Evolutionary conservation across 1,140 invertebrate genomes (phyloP), one percentile per base, ranked within the genome.

Genomic region (Pararge aegeria): DNA sequence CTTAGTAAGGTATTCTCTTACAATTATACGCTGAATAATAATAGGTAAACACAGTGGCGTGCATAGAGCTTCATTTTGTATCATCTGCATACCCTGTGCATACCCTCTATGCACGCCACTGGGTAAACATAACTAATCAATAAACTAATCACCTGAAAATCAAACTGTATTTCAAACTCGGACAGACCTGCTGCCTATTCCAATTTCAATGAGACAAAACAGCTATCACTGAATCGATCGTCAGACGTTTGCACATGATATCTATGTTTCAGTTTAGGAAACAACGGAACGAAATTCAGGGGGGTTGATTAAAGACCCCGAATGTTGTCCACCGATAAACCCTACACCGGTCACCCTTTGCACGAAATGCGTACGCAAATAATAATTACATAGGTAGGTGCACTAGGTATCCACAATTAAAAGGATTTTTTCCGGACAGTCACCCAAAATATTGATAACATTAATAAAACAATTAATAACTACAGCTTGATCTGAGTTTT

Each of bases 341-440:
- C 52, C 27, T 24, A 29, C 50, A 24, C n/a, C n/a, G n/a, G n/a
- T n/a, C n/a, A n/a, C 34, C 38, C 38, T 42, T 42, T 42, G 16
- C 58, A 24, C 38, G 19, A 57, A 53, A 55, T 18, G 54, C 55
- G 55, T 66, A 51, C 59, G 50, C 61, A 58, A 68, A 68, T 55
- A 64, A 61, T 50, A 54, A 53, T 56, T 56, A 50, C 49, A 62
- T 51, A 54, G 18, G 30, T 52, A 42, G 13, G 15, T 18, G 18
- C 16, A 7, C 0, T 42, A 42, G 38, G 38, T 9, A 7, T 15
- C 38, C 38, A 42, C 10, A 2, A 34, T n/a, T 1, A 34, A 24
- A 24, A 10, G 7, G 1, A n/a, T 4, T 4, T 0, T 34, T 34
- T 34, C 30, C 3, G 30, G 30, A 12, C 7, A 24, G 2, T 24